Conservation (phyloP, 1,140 invertebrate genomes). For the Triops longicaudatus region DNA sequence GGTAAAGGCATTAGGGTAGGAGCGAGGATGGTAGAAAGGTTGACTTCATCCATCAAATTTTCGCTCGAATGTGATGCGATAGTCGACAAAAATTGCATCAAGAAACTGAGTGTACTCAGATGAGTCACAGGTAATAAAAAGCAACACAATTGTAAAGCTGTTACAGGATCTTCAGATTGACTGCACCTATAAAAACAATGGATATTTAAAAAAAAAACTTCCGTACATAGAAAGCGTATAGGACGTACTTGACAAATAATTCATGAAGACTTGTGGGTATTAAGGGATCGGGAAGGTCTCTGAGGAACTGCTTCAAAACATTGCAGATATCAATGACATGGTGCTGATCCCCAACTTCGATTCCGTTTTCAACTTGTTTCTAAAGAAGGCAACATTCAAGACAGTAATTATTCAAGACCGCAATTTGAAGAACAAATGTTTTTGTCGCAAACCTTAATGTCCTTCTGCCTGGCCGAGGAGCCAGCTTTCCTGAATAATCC, state of each 20-base stretch:
- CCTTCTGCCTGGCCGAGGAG: slow-evolving; percentile 64
- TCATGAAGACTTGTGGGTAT: slow-evolving; percentile 62
- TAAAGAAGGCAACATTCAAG: background rate
- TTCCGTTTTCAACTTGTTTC: slow-evolving; percentile 51
- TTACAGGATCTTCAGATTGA: slow-evolving; percentile 37
- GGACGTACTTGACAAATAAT: slow-evolving; percentile 57
- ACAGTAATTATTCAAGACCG: no score
- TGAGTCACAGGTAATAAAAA: slow-evolving; percentile 53
- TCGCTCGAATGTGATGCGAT: slow-evolving; percentile 51
- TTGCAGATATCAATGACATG: slow-evolving; percentile 72
- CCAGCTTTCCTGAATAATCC: slow-evolving; percentile 79
- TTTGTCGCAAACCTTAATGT: slow-evolving; percentile 53
- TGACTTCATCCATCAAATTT: slow-evolving; percentile 72
- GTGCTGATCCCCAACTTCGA: slow-evolving; percentile 51
- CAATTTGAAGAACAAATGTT: background rate
- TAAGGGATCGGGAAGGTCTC: slow-evolving; percentile 70
- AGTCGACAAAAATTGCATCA: slow-evolving; percentile 55
- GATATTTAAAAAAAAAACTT: no score
- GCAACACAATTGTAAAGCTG: slow-evolving; percentile 53
- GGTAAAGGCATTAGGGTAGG: slow-evolving; percentile 71
- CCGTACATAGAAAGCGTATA: background rate
- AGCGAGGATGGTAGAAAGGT: slow-evolving; percentile 68
- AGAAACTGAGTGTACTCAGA: slow-evolving; percentile 56
- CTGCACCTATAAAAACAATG: background rate
- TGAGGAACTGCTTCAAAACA: slow-evolving; percentile 70